phyloP scores from a whole-genome alignment of 1,140 invertebrate species.

The Condylostylus longicornis region DNA sequence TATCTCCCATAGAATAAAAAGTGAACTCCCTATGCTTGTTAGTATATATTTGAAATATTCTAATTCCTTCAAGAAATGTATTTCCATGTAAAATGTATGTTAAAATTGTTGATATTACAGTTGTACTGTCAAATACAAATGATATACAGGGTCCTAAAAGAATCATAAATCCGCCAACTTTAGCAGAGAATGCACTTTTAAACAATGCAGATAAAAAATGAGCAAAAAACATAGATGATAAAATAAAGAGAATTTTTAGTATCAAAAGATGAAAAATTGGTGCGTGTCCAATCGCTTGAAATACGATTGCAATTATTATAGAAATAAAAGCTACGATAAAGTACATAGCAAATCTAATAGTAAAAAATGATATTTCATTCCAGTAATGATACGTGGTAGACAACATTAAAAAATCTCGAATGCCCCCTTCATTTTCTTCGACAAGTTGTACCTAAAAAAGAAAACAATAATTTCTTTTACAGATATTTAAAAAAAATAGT shows the following conservation, averaged over 20 bases:
- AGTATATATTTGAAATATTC: conserved; percentile 22
- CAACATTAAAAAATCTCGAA: too few relatives aligned
- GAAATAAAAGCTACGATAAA: conserved; percentile 14
- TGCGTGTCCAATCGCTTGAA: conserved; percentile 5
- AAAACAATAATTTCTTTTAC: too few relatives aligned
- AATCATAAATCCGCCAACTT: conserved; percentile 22
- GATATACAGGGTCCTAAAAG: conserved; percentile 23
- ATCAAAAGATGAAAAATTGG: conserved; percentile 11
- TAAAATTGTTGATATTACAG: conserved; percentile 11
- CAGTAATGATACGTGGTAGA: too few relatives aligned
- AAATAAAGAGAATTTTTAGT: conserved; percentile 20
- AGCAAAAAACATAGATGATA: conserved; percentile 22
- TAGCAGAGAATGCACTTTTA: conserved; percentile 27
- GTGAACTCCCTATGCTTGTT: conserved; percentile 19
- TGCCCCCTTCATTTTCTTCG: too few relatives aligned
- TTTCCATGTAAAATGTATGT: conserved; percentile 17
- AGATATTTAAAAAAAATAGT: too few relatives aligned
- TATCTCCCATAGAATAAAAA: background rate
- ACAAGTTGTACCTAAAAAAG: too few relatives aligned
- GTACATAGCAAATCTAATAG: too few relatives aligned
- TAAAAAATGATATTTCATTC: too few relatives aligned
- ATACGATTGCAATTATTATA: conserved; percentile 11
- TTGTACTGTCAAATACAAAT: conserved; percentile 15
- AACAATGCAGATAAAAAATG: conserved; percentile 29
- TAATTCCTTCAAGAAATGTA: conserved; percentile 19